Evolutionary conservation across 1,140 invertebrate species (phyloP).

Genomic region (Eurosta solidaginis): DNA sequence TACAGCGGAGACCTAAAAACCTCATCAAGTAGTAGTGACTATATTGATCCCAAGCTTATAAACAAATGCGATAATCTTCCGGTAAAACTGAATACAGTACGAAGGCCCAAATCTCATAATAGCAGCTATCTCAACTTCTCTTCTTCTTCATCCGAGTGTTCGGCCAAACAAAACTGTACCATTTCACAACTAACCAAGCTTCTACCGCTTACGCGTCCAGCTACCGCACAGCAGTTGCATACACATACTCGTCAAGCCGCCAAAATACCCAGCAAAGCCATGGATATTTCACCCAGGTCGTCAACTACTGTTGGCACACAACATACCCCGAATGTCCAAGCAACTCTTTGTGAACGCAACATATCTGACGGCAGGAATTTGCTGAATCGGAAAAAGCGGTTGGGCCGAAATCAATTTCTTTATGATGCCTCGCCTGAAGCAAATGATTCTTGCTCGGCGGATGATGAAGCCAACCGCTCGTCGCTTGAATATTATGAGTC

Average conservation of each 20-base stretch:
- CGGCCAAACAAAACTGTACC: background rate
- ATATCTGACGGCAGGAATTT: slow-evolving; percentile 49
- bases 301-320: background rate
- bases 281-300: background rate
- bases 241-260: background rate
- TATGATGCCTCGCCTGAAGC: slow-evolving; percentile 56
- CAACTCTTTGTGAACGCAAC: slow-evolving; percentile 44
- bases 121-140: slow-evolving; percentile 33
- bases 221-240: background rate
- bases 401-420: slow-evolving; percentile 57
- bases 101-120: slow-evolving; percentile 32
- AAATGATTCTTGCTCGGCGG: slow-evolving; percentile 49
- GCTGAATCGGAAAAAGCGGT: slow-evolving; percentile 53
- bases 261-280: background rate
- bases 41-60: slow-evolving; percentile 56
- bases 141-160: slow-evolving; percentile 33
- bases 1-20: slow-evolving; percentile 32
- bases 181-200: slow-evolving; percentile 22
- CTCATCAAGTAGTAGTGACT: slow-evolving; percentile 37
- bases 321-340: background rate
- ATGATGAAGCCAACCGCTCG: slow-evolving; percentile 48
- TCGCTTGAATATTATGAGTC: slow-evolving; percentile 43
- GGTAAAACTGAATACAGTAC: slow-evolving; percentile 41
- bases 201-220: background rate
- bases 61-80: slow-evolving; percentile 57